Evolutionary conservation across 2,888 invertebrate species (phyloP).

Genomic region (Andrena haemorrhoa): DNA sequence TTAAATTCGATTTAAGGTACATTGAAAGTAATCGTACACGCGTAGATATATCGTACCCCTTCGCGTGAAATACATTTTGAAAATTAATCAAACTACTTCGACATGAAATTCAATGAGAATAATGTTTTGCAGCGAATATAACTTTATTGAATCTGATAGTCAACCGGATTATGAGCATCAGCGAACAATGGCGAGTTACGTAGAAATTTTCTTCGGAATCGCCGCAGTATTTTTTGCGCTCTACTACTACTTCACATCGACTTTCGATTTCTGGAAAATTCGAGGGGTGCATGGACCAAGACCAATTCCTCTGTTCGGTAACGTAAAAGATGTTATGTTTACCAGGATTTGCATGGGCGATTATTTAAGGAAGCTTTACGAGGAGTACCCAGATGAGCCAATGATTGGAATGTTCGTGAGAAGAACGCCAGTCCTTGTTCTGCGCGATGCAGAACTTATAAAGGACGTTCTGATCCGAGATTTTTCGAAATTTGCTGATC

Average conservation of each 20-base stretch:
- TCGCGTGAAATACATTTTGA: too few relatives aligned
- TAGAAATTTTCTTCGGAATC: conserved; percentile 80
- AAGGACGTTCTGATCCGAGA: conserved; percentile 83
- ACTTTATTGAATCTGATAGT: too few relatives aligned
- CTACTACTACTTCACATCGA: conserved; percentile 77
- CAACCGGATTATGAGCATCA: too few relatives aligned
- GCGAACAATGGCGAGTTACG: too few relatives aligned
- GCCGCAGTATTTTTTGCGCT: conserved; percentile 63
- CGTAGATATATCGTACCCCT: too few relatives aligned
- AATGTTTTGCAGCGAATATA: too few relatives aligned
- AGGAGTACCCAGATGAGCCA: conserved; percentile 62
- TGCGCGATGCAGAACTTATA: conserved; percentile 82
- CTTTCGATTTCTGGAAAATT: conserved; percentile 83
- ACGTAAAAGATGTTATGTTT: conserved; percentile 73
- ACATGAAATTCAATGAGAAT: too few relatives aligned
- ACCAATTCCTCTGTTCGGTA: conserved; percentile 82
- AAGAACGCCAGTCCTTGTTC: conserved; percentile 80
- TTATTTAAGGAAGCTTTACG: conserved; percentile 59
- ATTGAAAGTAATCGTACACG: too few relatives aligned
- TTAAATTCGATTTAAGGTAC: too few relatives aligned
- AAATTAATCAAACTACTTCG: too few relatives aligned
- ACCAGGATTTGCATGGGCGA: conserved; percentile 27
- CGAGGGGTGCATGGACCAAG: conserved; percentile 81
- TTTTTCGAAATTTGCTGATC: conserved; percentile 79
- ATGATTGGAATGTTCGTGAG: conserved; percentile 83